These are phyloP conservation scores for Apamea sordens DNA, from an alignment of 2,888 invertebrate species.

Conservation along the genomic window DNA sequence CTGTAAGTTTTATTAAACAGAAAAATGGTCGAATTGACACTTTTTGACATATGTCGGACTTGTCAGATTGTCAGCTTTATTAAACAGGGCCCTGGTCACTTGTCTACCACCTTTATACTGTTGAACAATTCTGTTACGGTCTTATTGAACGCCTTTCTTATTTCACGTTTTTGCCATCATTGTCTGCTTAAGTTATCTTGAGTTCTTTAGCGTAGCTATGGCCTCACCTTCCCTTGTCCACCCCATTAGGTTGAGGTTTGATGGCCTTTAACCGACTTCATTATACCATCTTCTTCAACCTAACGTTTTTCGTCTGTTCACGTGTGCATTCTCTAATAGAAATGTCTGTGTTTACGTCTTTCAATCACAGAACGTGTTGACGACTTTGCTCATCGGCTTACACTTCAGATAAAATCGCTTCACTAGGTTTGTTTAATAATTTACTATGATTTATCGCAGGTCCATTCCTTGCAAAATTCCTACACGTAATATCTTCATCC, in stretches of 20 bases:
- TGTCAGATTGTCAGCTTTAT: no score
- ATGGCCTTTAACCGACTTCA: background rate
- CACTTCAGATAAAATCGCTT: constrained; percentile 45
- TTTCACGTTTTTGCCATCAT: background rate
- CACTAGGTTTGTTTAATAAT: constrained; percentile 52
- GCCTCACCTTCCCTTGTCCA: no score
- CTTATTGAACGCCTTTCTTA: background rate
- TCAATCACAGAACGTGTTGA: constrained; percentile 39
- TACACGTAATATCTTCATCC: constrained; percentile 84
- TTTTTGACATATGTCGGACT: no score
- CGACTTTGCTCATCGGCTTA: constrained; percentile 30
- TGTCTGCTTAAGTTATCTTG: no score
- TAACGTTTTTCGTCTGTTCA: background rate
- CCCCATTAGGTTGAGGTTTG: background rate
- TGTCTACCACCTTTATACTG: background rate
- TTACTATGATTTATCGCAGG: constrained; percentile 55
- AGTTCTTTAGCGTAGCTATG: background rate
- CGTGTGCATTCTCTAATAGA: background rate
- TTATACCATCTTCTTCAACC: background rate
- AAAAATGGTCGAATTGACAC: no score
- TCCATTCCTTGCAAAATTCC: constrained; percentile 75
- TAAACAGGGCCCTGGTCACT: background rate
- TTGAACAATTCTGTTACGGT: background rate
- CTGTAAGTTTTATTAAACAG: no score
- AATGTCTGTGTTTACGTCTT: constrained; percentile 15